Conservation (phyloP, 2,113 vertebrate genomes). For the Chrysemys picta region DNA sequence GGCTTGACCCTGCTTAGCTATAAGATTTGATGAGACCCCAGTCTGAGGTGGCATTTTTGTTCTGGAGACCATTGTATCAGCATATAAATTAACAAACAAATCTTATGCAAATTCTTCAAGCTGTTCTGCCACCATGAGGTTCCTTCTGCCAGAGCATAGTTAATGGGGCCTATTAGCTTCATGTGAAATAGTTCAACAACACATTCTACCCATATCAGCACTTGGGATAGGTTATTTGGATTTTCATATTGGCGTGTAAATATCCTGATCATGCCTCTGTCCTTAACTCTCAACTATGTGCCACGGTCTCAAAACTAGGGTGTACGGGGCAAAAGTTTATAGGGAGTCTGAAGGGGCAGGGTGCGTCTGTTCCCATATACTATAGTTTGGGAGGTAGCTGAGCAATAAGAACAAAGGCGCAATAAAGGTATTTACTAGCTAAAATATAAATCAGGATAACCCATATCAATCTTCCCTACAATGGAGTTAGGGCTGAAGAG, state of each 20-base stretch:
- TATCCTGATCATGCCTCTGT: not conserved
- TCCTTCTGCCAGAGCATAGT: not conserved
- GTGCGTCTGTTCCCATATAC: not conserved
- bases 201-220: not conserved
- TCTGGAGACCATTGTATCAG: not conserved
- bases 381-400: not conserved
- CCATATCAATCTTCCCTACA: constrained; percentile 45
- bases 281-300: accelerated
- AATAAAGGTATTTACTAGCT: constrained; percentile 5
- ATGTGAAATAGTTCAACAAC: not conserved
- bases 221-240: not conserved
- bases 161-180: not conserved
- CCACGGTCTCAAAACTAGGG: not conserved
- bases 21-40: not conserved
- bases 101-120: not conserved
- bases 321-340: not conserved
- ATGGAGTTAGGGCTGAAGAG: constrained; percentile 49
- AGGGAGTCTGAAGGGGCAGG: not conserved
- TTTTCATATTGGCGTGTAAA: not conserved
- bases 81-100: not conserved
- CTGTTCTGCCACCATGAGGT: not conserved
- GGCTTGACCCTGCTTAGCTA: not conserved
- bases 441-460: constrained; percentile 4
- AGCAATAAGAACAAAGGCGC: constrained; percentile 4
- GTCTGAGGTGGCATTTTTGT: not conserved